Percentiles rank a stretch among this genome's conserved stretches.
Conservation (phyloP, 2,888 invertebrate species). For the Pecten maximus region DNA sequence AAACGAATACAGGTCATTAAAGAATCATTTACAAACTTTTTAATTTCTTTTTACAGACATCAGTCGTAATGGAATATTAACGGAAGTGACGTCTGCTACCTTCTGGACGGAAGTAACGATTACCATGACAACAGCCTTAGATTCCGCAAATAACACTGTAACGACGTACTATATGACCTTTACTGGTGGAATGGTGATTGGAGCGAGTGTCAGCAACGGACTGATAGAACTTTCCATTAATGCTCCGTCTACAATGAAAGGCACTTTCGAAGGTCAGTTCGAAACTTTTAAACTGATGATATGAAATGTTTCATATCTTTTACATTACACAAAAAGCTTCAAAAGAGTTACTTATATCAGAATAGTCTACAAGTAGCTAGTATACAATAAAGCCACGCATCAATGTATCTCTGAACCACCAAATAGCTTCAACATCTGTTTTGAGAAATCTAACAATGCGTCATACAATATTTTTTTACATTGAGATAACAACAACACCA, state of each 20-base stretch:
- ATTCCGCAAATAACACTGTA: conserved; percentile 37
- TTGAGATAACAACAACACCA: too few relatives aligned
- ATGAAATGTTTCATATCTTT: background rate
- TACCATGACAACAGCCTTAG: conserved; percentile 43
- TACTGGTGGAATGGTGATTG: conserved; percentile 49
- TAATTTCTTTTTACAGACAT: conserved; percentile 51
- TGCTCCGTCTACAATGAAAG: background rate
- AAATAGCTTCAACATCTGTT: too few relatives aligned
- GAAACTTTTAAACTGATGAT: background rate
- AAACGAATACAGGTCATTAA: too few relatives aligned
- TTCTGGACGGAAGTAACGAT: conserved; percentile 47
- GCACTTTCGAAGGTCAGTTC: conserved; percentile 41
- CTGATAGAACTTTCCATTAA: conserved; percentile 42
- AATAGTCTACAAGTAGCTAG: too few relatives aligned
- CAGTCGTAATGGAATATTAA: conserved; percentile 49
- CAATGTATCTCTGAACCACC: too few relatives aligned
- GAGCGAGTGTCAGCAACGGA: conserved; percentile 36
- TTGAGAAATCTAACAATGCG: too few relatives aligned
- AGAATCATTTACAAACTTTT: too few relatives aligned
- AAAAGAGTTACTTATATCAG: too few relatives aligned
- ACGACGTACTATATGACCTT: conserved; percentile 59
- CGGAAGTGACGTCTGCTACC: conserved; percentile 35
- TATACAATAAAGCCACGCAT: too few relatives aligned
- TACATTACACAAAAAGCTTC: too few relatives aligned
- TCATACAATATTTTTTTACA: too few relatives aligned